Percentiles rank a stretch among this genome's conserved stretches.
phyloP scores from a whole-genome alignment of 2,888 invertebrate species.

The Buathra laborator region DNA sequence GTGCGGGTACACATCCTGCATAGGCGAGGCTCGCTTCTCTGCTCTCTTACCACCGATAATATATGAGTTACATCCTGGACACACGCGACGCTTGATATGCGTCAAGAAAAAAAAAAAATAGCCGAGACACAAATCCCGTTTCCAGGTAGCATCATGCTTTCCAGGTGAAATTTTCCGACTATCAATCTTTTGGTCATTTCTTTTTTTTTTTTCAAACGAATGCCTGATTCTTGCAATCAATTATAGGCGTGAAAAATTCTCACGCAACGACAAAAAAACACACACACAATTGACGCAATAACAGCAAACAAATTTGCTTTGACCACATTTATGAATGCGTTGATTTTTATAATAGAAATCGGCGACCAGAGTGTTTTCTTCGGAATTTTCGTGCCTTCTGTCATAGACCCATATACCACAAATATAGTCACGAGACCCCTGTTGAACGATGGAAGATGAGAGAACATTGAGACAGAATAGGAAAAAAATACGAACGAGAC shows the following conservation, averaged over 20 bases:
- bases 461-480: conserved; percentile 30
- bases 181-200: conserved; percentile 28
- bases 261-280: not conserved
- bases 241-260: conserved; percentile 5
- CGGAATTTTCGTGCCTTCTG: conserved; percentile 22
- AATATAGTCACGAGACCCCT: conserved; percentile 53
- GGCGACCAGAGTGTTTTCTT: conserved; percentile 19
- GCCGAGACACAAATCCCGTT: conserved; percentile 56
- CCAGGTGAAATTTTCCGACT: conserved; percentile 44
- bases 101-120: conserved; percentile 65
- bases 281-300: conserved; percentile 46
- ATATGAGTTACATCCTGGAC: conserved; percentile 76
- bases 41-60: conserved; percentile 70
- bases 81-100: conserved; percentile 63
- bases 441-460: conserved; percentile 35
- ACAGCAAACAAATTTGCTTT: conserved; percentile 57
- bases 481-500: conserved; percentile 26
- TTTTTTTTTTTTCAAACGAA: conserved; percentile 11
- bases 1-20: conserved; percentile 54
- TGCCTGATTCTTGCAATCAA: conserved; percentile 23
- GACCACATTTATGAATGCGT: conserved; percentile 33
- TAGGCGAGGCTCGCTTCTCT: conserved; percentile 49
- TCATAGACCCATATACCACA: conserved; percentile 43
- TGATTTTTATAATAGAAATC: not conserved
- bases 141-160: conserved; percentile 51